A percentile compares a stretch with the other conserved stretches of the same genome.
These are phyloP conservation scores for Philopedon plagiatum DNA, from an alignment of 2,888 invertebrate genomes.

Conservation along the genomic window DNA sequence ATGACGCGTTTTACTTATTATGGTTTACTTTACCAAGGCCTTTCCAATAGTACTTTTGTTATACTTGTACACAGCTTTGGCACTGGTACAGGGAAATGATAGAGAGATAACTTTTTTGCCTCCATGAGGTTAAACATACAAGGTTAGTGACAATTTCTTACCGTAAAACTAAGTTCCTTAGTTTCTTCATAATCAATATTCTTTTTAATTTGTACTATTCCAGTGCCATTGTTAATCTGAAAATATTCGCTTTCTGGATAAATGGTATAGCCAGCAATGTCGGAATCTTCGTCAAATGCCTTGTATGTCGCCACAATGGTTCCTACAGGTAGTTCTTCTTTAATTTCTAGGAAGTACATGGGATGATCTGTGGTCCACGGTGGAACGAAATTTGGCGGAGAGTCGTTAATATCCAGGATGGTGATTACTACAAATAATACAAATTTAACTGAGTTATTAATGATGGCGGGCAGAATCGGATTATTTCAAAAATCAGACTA, in stretches of 20 bases:
- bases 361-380: constrained; percentile 81
- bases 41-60: too few species aligned
- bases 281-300: constrained; percentile 87
- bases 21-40: too few species aligned
- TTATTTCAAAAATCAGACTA: too few species aligned
- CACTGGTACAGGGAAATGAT: too few species aligned
- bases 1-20: too few species aligned
- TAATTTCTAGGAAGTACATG: constrained; percentile 76
- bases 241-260: constrained; percentile 83
- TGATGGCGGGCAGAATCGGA: too few species aligned
- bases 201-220: constrained; percentile 82
- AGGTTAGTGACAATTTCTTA: constrained; percentile 66
- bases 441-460: too few species aligned
- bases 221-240: constrained; percentile 85
- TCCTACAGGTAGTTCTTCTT: constrained; percentile 88
- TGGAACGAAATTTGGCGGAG: constrained; percentile 79
- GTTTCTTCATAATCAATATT: constrained; percentile 88
- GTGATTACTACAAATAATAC: constrained; percentile 71
- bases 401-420: constrained; percentile 80
- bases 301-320: constrained; percentile 83
- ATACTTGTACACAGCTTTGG: too few species aligned
- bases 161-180: constrained; percentile 82
- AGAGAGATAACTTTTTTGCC: too few species aligned
- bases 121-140: background rate
- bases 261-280: constrained; percentile 82